Conservation (phyloP, 2,113 vertebrate species). For the Tyrannus savana region DNA sequence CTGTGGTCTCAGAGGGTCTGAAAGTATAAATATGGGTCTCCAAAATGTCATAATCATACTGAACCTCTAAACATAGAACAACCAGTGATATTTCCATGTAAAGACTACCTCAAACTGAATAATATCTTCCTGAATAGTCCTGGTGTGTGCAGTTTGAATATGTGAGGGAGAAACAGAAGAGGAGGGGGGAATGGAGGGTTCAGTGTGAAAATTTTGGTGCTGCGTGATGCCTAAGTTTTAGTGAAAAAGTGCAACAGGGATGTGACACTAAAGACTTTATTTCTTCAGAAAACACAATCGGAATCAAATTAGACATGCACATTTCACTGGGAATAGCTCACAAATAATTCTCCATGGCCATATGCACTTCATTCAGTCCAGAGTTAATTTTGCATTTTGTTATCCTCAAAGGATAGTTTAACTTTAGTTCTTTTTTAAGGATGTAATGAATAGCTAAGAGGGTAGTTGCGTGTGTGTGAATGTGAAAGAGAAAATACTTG, state of each 20-base stretch:
- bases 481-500: constrained; percentile 23
- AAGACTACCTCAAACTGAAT: background rate
- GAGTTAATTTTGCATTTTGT: constrained; percentile 63
- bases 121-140: background rate
- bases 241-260: background rate
- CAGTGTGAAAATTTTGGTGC: background rate
- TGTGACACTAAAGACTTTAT: background rate
- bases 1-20: background rate
- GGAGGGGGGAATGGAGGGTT: background rate
- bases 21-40: background rate
- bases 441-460: background rate
- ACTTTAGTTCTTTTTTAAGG: constrained; percentile 41
- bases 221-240: background rate
- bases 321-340: constrained; percentile 33
- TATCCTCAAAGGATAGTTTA: constrained; percentile 58
- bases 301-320: background rate
- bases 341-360: constrained; percentile 52
- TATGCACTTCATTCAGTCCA: constrained; percentile 52
- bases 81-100: background rate
- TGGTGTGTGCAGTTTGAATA: background rate
- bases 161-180: background rate
- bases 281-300: background rate
- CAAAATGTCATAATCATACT: background rate
- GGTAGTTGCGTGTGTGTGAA: background rate
- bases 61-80: background rate